Evolutionary conservation across 2,797 vertebrate genomes (phyloP).

Genomic region (Hapalemur alaotrensis): DNA sequence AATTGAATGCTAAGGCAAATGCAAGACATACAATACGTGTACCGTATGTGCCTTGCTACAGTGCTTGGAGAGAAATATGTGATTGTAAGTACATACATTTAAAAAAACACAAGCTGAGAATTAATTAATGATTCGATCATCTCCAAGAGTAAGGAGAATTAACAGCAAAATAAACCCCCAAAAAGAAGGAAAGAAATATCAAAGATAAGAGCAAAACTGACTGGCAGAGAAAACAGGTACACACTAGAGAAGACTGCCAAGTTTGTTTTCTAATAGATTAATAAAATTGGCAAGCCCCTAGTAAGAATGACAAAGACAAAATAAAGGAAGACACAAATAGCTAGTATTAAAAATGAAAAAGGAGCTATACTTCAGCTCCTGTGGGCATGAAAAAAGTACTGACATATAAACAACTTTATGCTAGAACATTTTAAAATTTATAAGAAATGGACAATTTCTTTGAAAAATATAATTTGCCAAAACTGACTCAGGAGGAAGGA

Average conservation of each 20-base stretch:
- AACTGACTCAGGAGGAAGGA: no score
- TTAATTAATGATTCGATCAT: background rate
- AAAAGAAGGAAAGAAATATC: background rate
- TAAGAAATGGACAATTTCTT: background rate
- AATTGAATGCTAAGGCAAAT: background rate
- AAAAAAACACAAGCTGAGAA: background rate
- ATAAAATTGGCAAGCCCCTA: no score
- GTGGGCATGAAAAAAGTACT: background rate
- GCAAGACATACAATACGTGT: background rate
- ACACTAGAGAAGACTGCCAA: background rate
- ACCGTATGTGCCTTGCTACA: no score
- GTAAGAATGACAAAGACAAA: no score
- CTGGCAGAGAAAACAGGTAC: background rate
- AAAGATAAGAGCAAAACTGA: background rate
- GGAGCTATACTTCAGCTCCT: background rate
- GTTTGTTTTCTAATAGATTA: background rate
- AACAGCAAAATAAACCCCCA: background rate
- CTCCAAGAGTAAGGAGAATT: background rate
- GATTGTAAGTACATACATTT: background rate
- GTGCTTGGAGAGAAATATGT: background rate
- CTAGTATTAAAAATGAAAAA: background rate
- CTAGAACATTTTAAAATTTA: background rate
- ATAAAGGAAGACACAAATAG: background rate
- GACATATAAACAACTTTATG: background rate
- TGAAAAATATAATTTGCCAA: background rate